These are phyloP conservation scores for Rhincodon typus DNA, from an alignment of 2,797 vertebrate species.

Conservation along the genomic window DNA sequence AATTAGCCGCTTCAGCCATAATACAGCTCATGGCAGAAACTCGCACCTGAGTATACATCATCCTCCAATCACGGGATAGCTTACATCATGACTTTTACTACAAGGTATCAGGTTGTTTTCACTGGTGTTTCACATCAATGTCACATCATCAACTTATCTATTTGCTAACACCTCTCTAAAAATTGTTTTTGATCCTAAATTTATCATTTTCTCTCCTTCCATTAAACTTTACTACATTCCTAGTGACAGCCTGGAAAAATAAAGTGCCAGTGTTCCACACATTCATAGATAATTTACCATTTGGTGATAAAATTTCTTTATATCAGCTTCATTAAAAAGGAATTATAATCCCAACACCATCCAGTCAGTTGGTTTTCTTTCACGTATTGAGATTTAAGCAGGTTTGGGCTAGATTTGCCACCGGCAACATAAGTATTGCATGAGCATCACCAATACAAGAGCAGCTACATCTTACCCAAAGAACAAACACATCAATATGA, in stretches of 20 bases:
- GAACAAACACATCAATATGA: conserved; percentile 10
- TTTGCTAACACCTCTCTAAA: no score
- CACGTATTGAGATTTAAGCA: background rate
- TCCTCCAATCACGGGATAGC: background rate
- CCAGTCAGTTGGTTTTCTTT: background rate
- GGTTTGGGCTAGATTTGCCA: background rate
- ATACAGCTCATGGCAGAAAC: background rate
- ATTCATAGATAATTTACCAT: background rate
- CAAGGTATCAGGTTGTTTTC: background rate
- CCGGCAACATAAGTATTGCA: background rate
- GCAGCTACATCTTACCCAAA: background rate
- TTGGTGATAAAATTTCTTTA: background rate
- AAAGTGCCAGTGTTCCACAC: background rate
- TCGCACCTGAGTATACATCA: background rate
- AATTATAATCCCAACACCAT: background rate
- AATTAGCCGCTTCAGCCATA: background rate
- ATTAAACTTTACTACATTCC: background rate
- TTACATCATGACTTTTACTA: background rate
- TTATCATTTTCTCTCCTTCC: background rate
- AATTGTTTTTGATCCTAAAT: background rate
- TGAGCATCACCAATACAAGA: background rate
- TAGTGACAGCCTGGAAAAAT: background rate
- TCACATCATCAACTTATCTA: no score
- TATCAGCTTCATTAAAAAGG: background rate
- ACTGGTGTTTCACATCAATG: background rate